A percentile compares a stretch with the other conserved stretches of the same genome.
Evolutionary conservation across 2,113 vertebrate species (phyloP).

Genomic region (Petrocephalus microphthalmus): DNA sequence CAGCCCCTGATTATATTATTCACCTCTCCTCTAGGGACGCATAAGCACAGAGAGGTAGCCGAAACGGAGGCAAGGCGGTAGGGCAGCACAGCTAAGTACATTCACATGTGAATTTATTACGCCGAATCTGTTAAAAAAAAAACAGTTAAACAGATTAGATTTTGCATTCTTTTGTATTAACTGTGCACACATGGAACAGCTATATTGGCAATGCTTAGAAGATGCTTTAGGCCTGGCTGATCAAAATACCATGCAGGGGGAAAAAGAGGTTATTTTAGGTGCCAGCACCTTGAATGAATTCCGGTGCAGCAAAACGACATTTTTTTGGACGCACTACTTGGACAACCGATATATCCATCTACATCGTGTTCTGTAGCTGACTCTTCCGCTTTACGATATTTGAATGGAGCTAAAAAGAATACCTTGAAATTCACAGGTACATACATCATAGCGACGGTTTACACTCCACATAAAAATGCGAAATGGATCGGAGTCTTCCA

Average conservation of each 20-base stretch:
- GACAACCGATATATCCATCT: neutral
- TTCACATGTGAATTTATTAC: constrained; percentile 23
- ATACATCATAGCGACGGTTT: neutral
- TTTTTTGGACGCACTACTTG: neutral
- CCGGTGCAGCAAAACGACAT: neutral
- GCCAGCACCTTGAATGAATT: neutral
- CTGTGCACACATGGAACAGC: neutral
- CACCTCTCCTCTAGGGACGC: neutral
- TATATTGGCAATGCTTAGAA: neutral
- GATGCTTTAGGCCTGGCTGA: neutral
- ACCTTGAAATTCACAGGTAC: neutral
- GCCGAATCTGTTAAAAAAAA: neutral
- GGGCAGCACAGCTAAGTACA: neutral
- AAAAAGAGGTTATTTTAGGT: neutral
- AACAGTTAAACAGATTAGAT: neutral
- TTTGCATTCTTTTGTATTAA: neutral
- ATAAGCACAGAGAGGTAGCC: neutral
- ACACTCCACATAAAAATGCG: neutral
- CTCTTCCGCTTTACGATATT: neutral
- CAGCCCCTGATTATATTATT: neutral
- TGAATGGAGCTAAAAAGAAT: neutral
- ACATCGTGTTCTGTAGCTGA: neutral
- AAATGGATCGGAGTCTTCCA: neutral
- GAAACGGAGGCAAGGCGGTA: neutral
- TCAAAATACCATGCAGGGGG: neutral